Evolutionary conservation across 2,113 vertebrate species (phyloP).

Genomic region (Ascaphus truei): DNA sequence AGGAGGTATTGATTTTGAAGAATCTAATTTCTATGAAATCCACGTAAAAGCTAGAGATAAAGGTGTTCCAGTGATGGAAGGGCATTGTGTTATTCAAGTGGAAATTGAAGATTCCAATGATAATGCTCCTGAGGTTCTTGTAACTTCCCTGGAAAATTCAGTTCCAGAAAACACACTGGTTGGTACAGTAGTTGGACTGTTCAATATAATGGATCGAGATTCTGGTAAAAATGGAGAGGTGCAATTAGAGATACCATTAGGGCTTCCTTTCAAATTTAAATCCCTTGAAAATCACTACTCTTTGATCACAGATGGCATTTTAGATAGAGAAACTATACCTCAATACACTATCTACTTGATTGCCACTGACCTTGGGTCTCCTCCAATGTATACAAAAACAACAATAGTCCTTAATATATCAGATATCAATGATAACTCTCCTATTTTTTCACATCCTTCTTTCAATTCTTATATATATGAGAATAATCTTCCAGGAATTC

Average conservation of each 20-base stretch:
- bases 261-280: constrained; percentile 73
- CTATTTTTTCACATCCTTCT: constrained; percentile 60
- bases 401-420: constrained; percentile 69
- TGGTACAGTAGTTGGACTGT: constrained; percentile 74
- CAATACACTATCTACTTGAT: constrained; percentile 62
- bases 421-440: constrained; percentile 85
- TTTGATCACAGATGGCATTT: constrained; percentile 63
- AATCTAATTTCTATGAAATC: constrained; percentile 71
- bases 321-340: constrained; percentile 68
- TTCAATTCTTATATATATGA: constrained; percentile 69
- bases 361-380: constrained; percentile 69
- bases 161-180: constrained; percentile 66
- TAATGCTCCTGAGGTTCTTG: constrained; percentile 65
- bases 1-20: constrained; percentile 72
- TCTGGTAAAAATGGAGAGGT: constrained; percentile 68
- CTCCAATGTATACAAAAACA: constrained; percentile 64
- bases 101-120: constrained; percentile 69
- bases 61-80: constrained; percentile 76
- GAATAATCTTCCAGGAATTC: constrained; percentile 68
- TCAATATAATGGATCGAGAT: constrained; percentile 73
- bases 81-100: constrained; percentile 71
- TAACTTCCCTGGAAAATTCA: constrained; percentile 67
- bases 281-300: constrained; percentile 86
- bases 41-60: constrained; percentile 73
- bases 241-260: constrained; percentile 59